Evolutionary conservation across 1,140 invertebrate species (phyloP), one percentile per base, ranked within the genome.

Genomic region (Alviniconcha marisindica): DNA sequence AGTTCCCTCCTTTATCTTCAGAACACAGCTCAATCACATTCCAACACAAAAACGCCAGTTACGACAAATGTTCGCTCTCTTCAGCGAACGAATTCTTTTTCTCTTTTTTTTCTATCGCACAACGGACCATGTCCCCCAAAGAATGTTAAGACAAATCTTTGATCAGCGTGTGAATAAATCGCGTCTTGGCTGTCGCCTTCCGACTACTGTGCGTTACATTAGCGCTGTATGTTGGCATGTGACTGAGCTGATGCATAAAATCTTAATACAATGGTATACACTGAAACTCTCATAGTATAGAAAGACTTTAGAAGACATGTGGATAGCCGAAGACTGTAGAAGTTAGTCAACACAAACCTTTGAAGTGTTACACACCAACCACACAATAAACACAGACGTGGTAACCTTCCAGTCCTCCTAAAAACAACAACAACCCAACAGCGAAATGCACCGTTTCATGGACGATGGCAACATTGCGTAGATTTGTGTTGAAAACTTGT

Each of bases 401-500:
- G 44, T 48, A 48, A 48, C 18, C 44, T 48, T 48, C 44, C 5
- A 48, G 7, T 48, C 44, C 44, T 48, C 44, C 18, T 48, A 18
- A 48, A 10, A 24, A 10, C 7, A 63, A 63, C 21, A 14, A 10
- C 7, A n/a, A 63, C 10, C 24, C 24, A 63, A 63, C 10, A 63
- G 24, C 60, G 28, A 63, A 63, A 63, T 31, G 21, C 60, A n/a
- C 60, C 10, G 28, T 76, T 51, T 40, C 73, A 28, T 51, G 73
- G 10, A 44, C 42, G 38, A 76, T 76, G 73, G 40, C 44, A 51
- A 76, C 73, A 40, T 48, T 76, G 44, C 73, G 73, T 54, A 76
- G 73, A 76, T 54, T 76, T 76, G 73, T 76, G 73, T 76, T 76
- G 73, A 76, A 76, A 76, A 76, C 73, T 76, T 54, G 44, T 51